Percentiles rank a stretch among this genome's conserved stretches.
These are phyloP conservation scores for Myotis davidii DNA, from an alignment of 2,113 vertebrate genomes.

Conservation along the genomic window DNA sequence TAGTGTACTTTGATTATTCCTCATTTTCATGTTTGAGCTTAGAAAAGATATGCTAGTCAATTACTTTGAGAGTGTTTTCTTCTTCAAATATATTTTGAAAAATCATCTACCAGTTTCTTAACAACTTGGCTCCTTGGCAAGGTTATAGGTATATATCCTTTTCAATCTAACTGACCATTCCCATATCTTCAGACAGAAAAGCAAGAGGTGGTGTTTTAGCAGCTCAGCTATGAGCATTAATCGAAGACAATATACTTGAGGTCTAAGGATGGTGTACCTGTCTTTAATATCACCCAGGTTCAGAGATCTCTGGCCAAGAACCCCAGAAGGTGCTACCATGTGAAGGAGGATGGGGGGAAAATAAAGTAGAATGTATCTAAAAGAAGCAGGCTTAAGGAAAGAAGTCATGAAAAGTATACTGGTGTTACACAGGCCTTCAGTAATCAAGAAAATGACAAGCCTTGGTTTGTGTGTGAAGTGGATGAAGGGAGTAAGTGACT, in stretches of 20 bases:
- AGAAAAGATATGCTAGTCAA: not conserved
- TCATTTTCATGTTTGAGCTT: not conserved
- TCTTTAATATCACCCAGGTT: not conserved
- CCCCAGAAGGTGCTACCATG: not conserved
- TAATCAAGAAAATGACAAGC: not conserved
- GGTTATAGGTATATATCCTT: not conserved
- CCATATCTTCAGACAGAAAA: not conserved
- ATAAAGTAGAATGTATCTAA: not conserved
- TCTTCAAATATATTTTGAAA: not conserved
- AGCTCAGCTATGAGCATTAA: not conserved
- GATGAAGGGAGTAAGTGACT: not conserved
- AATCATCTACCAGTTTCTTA: not conserved
- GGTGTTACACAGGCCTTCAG: not conserved
- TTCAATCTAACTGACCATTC: not conserved
- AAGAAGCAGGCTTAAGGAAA: not conserved
- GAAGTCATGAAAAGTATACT: not conserved
- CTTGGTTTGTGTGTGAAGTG: rapidly evolving
- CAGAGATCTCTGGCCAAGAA: not conserved
- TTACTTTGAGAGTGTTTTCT: not conserved
- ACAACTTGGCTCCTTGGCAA: not conserved
- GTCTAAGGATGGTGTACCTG: not conserved
- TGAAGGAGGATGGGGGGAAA: not conserved
- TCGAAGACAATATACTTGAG: not conserved
- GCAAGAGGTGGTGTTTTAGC: not conserved
- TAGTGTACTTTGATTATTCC: not conserved